Conservation (phyloP, 2,797 vertebrate genomes). For the Neomorphus geoffroyi region DNA sequence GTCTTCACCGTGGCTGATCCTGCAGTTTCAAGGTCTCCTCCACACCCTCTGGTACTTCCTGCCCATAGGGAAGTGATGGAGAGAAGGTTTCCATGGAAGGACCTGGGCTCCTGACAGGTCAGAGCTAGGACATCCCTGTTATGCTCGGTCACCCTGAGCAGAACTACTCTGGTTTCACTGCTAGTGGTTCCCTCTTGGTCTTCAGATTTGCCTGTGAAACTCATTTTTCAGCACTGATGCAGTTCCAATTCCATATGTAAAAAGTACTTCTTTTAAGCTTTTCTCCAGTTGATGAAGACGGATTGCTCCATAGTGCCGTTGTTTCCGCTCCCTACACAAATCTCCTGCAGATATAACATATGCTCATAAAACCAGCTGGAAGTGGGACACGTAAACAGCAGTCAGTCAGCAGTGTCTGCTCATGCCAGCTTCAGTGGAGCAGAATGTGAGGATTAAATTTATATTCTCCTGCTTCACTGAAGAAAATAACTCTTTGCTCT, state of each 20-base stretch:
- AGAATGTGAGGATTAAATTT: slow-evolving; percentile 19
- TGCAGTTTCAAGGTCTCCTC: not conserved
- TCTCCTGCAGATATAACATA: slow-evolving; percentile 50
- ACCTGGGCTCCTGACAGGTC: not conserved
- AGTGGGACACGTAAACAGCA: slow-evolving; percentile 52
- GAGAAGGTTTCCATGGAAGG: not conserved
- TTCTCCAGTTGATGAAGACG: not conserved
- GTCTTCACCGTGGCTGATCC: not conserved
- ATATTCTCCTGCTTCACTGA: not conserved
- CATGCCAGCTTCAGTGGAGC: slow-evolving; percentile 39
- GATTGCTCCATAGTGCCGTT: not conserved
- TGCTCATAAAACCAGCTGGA: slow-evolving; percentile 50
- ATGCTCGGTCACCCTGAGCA: accelerated
- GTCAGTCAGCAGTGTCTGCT: slow-evolving; percentile 29
- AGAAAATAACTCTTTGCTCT: slow-evolving; percentile 14
- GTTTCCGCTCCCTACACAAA: slow-evolving; percentile 35
- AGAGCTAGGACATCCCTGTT: not conserved
- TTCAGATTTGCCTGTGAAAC: not conserved
- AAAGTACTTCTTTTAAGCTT: not conserved
- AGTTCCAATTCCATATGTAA: not conserved
- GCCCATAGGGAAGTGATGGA: not conserved
- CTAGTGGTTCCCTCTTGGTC: not conserved
- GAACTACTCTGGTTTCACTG: not conserved
- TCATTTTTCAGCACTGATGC: not conserved
- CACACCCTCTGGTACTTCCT: not conserved